Conservation (phyloP, 1,140 invertebrate species). For the Mizuhopecten yessoensis region DNA sequence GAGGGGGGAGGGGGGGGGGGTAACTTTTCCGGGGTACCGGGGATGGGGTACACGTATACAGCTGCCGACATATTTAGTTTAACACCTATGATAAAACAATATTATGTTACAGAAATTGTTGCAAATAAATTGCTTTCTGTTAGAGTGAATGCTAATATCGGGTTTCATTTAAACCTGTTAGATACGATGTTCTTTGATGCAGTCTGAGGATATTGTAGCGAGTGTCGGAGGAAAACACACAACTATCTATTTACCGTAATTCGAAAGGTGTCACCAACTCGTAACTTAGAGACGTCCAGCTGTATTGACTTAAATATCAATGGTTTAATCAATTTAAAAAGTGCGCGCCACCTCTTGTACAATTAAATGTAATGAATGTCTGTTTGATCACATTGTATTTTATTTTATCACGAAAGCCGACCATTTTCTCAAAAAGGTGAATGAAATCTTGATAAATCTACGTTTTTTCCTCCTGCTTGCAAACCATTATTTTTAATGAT, state of each 20-base stretch:
- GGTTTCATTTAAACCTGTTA: background rate
- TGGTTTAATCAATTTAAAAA: background rate
- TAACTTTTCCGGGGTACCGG: background rate
- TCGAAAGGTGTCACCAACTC: background rate
- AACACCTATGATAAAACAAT: conserved; percentile 35
- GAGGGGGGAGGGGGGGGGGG: too few species aligned
- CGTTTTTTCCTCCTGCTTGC: background rate
- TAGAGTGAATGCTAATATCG: background rate
- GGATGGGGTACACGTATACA: background rate
- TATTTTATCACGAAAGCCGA: background rate
- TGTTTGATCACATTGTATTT: background rate
- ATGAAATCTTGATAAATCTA: background rate
- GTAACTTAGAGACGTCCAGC: background rate
- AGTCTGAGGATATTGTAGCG: background rate
- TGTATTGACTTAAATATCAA: background rate
- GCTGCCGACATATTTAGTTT: background rate
- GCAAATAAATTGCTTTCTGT: background rate
- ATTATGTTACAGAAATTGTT: conserved; percentile 2
- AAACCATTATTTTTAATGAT: background rate
- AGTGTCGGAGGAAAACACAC: background rate
- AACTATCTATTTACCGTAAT: conserved; percentile 22
- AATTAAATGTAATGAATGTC: background rate
- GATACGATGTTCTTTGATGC: background rate
- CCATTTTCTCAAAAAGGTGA: background rate
- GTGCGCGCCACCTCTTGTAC: background rate